phyloP scores from a whole-genome alignment of 2,888 invertebrate genomes.

The Mystacides longicornis region DNA sequence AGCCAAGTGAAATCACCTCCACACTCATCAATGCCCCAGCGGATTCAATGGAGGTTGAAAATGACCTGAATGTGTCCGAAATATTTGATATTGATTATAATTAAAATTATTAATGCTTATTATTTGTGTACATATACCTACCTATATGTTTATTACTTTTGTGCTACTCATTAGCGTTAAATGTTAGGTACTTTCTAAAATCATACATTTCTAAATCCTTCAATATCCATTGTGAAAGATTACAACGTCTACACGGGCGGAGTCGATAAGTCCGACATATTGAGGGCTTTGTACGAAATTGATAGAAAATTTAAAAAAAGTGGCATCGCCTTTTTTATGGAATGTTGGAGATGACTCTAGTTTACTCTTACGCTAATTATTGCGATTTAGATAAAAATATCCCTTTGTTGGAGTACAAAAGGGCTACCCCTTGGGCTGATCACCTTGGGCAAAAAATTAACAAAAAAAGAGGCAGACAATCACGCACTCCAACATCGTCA shows the following conservation, averaged over 20 bases:
- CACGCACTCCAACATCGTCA: no score
- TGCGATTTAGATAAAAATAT: slow-evolving; percentile 33
- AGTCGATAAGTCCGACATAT: slow-evolving; percentile 2
- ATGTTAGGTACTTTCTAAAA: no score
- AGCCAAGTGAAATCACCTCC: no score
- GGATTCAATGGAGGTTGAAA: no score
- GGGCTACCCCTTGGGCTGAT: neutral
- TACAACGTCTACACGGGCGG: neutral
- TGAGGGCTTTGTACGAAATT: slow-evolving; percentile 1
- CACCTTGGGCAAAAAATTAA: neutral
- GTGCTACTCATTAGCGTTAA: no score
- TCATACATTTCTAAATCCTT: no score
- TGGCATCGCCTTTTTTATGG: slow-evolving; percentile 3
- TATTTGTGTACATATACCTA: no score
- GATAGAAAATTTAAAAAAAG: slow-evolving; percentile 4
- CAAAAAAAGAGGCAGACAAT: neutral
- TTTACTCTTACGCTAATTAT: slow-evolving; percentile 2
- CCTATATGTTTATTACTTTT: no score
- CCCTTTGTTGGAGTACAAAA: slow-evolving; percentile 32
- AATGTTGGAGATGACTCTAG: slow-evolving; percentile 3
- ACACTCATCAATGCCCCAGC: no score
- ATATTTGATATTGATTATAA: no score
- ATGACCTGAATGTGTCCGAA: no score
- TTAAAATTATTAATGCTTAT: no score
- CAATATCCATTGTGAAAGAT: slow-evolving; percentile 5